Evolutionary conservation across 2,797 vertebrate genomes (phyloP).

Genomic region (Lepilemur ruficaudatus): DNA sequence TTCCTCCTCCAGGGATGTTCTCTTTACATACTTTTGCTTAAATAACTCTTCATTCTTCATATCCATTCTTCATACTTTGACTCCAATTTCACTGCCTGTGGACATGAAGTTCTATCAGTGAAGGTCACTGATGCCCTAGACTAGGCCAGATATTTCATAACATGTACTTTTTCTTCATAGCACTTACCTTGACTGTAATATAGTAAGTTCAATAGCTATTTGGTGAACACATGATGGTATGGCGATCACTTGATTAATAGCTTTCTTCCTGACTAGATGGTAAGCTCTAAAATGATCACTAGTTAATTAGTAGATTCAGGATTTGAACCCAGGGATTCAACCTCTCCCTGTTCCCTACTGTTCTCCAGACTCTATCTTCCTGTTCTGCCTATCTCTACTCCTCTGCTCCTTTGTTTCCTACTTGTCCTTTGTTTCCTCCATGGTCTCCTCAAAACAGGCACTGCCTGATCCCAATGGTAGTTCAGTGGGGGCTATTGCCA

Average conservation of each 20-base stretch:
- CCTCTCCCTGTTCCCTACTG: background rate
- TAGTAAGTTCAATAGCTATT: background rate
- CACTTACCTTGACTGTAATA: background rate
- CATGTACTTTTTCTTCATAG: background rate
- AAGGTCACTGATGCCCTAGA: background rate
- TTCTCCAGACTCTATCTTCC: background rate
- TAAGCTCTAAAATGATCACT: background rate
- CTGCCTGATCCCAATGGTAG: background rate
- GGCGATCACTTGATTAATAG: background rate
- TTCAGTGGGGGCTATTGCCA: background rate
- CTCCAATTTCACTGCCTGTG: background rate
- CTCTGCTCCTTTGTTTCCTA: background rate
- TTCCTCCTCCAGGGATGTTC: background rate
- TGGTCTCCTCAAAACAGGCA: background rate
- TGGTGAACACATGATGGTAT: background rate
- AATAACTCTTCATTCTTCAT: background rate
- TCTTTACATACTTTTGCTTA: background rate
- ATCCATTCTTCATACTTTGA: background rate
- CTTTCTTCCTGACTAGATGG: background rate
- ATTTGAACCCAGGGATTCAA: background rate
- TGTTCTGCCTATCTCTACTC: background rate
- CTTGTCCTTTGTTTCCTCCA: background rate
- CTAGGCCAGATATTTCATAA: background rate
- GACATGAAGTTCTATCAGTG: background rate
- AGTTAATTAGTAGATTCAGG: background rate